Evolutionary conservation across 1,140 invertebrate species (phyloP).

Genomic region (Pogonognathellus flavescens): DNA sequence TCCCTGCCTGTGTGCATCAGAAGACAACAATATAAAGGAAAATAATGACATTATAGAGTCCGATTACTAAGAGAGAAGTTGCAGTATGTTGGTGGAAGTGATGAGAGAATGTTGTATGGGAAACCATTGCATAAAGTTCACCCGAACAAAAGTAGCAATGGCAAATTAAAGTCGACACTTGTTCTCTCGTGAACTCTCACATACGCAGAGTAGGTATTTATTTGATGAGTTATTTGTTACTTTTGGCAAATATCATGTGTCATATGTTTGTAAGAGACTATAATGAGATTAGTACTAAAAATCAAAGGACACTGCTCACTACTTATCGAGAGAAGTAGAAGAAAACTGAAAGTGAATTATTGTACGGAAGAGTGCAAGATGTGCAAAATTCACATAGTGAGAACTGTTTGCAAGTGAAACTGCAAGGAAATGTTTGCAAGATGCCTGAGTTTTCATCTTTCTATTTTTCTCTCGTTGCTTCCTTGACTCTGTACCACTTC

Average conservation of each 20-base stretch:
- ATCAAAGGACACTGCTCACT: background rate
- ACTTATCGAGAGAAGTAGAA: slow-evolving; percentile 27
- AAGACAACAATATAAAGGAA: too few species aligned
- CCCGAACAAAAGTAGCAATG: too few species aligned
- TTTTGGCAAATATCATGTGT: background rate
- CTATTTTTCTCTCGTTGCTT: background rate
- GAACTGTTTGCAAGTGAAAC: slow-evolving; percentile 43
- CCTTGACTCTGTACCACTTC: too few species aligned
- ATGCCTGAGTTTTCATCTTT: too few species aligned
- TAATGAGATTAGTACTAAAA: background rate
- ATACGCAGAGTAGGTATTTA: background rate
- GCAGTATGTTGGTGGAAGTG: too few species aligned
- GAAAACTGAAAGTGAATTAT: slow-evolving; percentile 64
- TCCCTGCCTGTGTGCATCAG: too few species aligned
- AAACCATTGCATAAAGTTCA: too few species aligned
- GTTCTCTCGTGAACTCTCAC: too few species aligned
- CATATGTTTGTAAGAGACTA: background rate
- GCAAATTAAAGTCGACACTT: background rate
- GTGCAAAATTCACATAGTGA: slow-evolving; percentile 50
- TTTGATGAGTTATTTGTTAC: background rate
- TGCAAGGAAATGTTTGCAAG: background rate
- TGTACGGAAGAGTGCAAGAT: slow-evolving; percentile 56
- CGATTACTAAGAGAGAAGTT: too few species aligned
- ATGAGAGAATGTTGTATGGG: too few species aligned
- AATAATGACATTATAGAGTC: too few species aligned